Conservation (phyloP, 2,888 invertebrate genomes). For the Acleris holmiana region DNA sequence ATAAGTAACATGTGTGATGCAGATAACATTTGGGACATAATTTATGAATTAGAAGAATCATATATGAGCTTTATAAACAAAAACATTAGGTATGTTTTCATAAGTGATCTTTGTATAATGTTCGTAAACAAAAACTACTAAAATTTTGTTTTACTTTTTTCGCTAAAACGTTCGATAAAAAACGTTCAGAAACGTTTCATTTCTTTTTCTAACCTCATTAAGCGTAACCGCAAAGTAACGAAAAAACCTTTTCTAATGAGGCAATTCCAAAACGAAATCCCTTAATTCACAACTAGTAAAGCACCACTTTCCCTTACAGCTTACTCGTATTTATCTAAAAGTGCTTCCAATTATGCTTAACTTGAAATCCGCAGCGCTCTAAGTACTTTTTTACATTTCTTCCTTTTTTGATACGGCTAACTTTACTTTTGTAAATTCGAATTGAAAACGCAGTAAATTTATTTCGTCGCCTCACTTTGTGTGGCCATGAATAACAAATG, state of each 20-base stretch:
- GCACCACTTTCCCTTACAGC: conserved; percentile 14
- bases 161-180: too few relatives aligned
- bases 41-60: too few relatives aligned
- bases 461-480: conserved; percentile 12
- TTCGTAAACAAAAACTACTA: too few relatives aligned
- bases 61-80: too few relatives aligned
- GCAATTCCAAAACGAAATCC: conserved; percentile 7
- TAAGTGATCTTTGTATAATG: too few relatives aligned
- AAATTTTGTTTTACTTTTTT: too few relatives aligned
- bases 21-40: too few relatives aligned
- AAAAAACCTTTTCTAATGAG: not conserved
- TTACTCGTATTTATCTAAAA: conserved; percentile 29
- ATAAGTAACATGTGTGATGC: too few relatives aligned
- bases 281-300: conserved; percentile 9
- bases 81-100: too few relatives aligned
- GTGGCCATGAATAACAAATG: conserved; percentile 18
- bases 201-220: too few relatives aligned
- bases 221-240: too few relatives aligned
- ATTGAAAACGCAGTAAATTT: conserved; percentile 26
- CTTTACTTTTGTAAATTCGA: conserved; percentile 14
- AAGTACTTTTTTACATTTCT: conserved; percentile 21
- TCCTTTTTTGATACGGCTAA: conserved; percentile 8
- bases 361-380: conserved; percentile 22
- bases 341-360: conserved; percentile 31
- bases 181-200: too few relatives aligned